phyloP scores from a whole-genome alignment of 2,888 invertebrate species.

The Ophioninae sp. region DNA sequence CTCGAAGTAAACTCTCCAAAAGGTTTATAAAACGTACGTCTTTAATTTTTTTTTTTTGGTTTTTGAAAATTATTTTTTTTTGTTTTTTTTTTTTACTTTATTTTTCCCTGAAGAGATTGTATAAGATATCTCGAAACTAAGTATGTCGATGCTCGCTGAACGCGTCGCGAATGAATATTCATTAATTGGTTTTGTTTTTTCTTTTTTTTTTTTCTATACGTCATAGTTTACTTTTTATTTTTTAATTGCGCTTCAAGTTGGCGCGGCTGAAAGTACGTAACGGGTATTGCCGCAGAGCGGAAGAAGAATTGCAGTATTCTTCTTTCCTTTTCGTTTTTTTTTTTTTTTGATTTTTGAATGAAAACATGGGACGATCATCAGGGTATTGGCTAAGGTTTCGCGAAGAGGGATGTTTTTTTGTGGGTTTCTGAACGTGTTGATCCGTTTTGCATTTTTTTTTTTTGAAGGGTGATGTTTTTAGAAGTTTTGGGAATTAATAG shows the following conservation, averaged over 20 bases:
- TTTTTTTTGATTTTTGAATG: neutral
- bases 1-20: slow-evolving; percentile 22
- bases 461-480: too few relatives aligned
- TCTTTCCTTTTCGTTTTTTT: neutral
- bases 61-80: too few relatives aligned
- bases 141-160: neutral
- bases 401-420: too few relatives aligned
- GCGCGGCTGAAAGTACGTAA: neutral
- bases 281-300: neutral
- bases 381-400: too few relatives aligned
- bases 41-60: too few relatives aligned
- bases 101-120: slow-evolving; percentile 7
- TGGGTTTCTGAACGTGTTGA: too few relatives aligned
- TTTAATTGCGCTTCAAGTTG: neutral
- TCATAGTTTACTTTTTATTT: neutral
- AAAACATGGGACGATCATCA: too few relatives aligned
- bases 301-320: neutral
- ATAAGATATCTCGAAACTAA: slow-evolving; percentile 24
- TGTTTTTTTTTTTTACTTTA: neutral
- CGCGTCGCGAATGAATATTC: slow-evolving; percentile 6
- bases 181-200: too few relatives aligned
- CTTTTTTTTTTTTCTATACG: neutral
- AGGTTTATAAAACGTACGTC: neutral
- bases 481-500: too few relatives aligned
- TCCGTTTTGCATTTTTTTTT: too few relatives aligned